A percentile compares a stretch with the other conserved stretches of the same genome.
Conservation (phyloP, 2,888 invertebrate species). For the Agonum fuliginosum region DNA sequence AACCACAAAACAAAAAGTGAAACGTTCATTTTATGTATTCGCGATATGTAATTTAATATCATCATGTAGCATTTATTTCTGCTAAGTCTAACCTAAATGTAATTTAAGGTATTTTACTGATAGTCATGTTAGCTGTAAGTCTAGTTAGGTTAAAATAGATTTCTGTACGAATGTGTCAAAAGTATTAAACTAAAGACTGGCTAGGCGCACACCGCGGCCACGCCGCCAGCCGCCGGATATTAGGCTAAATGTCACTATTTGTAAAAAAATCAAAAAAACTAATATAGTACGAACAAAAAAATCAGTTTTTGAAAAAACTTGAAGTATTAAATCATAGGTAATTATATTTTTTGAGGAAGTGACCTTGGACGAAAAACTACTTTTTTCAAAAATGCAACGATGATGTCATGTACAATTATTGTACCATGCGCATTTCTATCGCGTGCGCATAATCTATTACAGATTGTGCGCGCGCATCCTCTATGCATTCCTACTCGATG, state of each 20-base stretch:
- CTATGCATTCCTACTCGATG: conserved; percentile 71
- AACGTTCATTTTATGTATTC: conserved; percentile 56
- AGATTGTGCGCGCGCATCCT: conserved; percentile 55
- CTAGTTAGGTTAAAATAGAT: conserved; percentile 63
- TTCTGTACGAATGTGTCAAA: conserved; percentile 72
- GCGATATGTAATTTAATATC: conserved; percentile 60
- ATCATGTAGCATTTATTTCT: conserved; percentile 61
- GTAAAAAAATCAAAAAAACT: conserved; percentile 67
- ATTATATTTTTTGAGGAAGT: conserved; percentile 73
- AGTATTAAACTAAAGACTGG: conserved; percentile 74
- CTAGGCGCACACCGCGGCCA: conserved; percentile 69
- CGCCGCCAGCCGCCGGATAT: conserved; percentile 67
- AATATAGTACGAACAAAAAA: conserved; percentile 68
- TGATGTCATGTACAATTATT: conserved; percentile 64
- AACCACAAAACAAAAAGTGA: conserved; percentile 54
- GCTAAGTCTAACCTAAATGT: conserved; percentile 60
- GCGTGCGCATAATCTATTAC: conserved; percentile 50
- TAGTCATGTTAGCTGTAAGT: conserved; percentile 66
- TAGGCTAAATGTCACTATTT: conserved; percentile 71
- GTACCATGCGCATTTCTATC: conserved; percentile 66
- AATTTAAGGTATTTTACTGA: conserved; percentile 60
- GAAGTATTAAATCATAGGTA: conserved; percentile 70
- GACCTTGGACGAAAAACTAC: conserved; percentile 72
- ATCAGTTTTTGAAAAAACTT: conserved; percentile 67
- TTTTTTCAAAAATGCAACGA: conserved; percentile 69